These are phyloP conservation scores for Saccostrea echinata DNA, from an alignment of 1,140 invertebrate genomes.

Conservation along the genomic window DNA sequence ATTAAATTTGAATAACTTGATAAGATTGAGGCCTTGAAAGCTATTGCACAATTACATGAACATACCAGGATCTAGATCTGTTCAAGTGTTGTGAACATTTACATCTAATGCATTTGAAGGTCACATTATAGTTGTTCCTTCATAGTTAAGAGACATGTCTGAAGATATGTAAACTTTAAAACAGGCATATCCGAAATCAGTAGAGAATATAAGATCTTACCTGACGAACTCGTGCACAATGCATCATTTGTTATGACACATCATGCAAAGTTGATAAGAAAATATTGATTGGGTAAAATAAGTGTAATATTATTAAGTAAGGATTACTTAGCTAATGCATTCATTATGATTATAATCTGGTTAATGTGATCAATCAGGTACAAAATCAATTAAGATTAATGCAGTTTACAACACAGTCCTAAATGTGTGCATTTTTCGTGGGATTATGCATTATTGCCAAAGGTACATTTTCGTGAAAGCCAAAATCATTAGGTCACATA, in stretches of 20 bases:
- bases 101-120: no score
- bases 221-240: neutral
- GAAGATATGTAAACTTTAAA: neutral
- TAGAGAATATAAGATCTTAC: neutral
- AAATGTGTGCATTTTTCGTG: neutral
- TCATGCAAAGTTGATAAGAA: neutral
- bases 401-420: neutral
- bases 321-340: constrained; percentile 7
- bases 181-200: neutral
- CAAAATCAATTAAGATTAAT: constrained; percentile 4
- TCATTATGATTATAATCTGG: constrained; percentile 24
- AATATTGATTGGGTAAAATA: neutral
- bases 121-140: neutral
- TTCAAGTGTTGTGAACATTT: neutral
- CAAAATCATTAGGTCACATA: constrained; percentile 10
- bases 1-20: no score
- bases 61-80: neutral
- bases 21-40: no score
- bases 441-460: constrained; percentile 9
- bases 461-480: constrained; percentile 18
- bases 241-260: neutral
- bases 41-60: neutral
- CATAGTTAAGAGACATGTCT: neutral
- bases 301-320: neutral
- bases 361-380: neutral